Conservation (phyloP, 1,140 invertebrate species). For the Caenorhabditis latens region DNA sequence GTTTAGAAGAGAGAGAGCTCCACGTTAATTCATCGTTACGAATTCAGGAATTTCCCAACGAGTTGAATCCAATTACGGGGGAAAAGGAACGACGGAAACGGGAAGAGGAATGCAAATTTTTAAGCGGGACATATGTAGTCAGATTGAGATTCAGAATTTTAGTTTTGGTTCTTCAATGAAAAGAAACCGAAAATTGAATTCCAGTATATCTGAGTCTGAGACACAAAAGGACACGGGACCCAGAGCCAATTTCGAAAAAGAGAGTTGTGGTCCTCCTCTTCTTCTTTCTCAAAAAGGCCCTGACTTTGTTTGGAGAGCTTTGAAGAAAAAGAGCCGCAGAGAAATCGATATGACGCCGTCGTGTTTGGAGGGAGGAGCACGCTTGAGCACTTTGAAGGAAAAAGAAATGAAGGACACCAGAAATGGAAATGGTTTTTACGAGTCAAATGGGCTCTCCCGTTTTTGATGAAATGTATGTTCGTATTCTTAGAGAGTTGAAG, state of each 20-base stretch:
- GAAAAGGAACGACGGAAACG: not conserved
- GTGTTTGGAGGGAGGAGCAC: not conserved
- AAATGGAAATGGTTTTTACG: conserved; percentile 16
- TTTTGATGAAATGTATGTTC: conserved; percentile 5
- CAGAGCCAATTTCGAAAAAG: not conserved
- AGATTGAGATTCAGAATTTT: not conserved
- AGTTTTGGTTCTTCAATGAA: not conserved
- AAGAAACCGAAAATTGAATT: not conserved
- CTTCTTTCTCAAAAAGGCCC: not conserved
- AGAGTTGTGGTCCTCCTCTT: not conserved
- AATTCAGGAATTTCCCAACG: not conserved
- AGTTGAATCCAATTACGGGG: not conserved
- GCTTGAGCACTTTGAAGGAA: not conserved
- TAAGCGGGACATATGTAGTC: not conserved
- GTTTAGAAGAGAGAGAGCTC: not conserved
- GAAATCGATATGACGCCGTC: conserved; percentile 32
- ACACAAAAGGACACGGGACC: not conserved
- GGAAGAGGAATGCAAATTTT: conserved; percentile 16
- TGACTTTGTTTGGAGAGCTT: conserved; percentile 23
- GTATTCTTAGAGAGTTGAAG: not conserved
- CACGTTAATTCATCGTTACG: conserved; percentile 28
- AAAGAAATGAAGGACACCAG: too few species aligned
- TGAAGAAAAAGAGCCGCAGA: conserved; percentile 7
- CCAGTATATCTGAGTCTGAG: not conserved
- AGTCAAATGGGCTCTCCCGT: not conserved